These are phyloP conservation scores for Neogale vison DNA, from an alignment of 2,113 vertebrate species.

Conservation along the genomic window DNA sequence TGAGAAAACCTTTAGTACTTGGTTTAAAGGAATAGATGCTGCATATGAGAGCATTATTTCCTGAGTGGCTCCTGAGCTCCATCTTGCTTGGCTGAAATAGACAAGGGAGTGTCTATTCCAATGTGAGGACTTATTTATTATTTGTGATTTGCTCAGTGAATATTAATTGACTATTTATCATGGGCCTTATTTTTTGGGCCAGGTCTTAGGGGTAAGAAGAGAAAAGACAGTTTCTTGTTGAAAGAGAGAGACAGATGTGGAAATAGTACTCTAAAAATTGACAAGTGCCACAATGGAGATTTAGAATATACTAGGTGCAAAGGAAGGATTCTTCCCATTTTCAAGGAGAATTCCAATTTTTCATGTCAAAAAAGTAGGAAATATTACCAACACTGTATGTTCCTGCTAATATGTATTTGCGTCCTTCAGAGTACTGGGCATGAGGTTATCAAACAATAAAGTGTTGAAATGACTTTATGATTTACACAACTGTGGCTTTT, in stretches of 20 bases:
- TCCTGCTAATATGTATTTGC: neutral
- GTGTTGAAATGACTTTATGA: neutral
- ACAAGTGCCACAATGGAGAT: neutral
- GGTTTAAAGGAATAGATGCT: neutral
- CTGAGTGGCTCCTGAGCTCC: neutral
- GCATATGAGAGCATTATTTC: neutral
- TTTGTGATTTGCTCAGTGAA: neutral
- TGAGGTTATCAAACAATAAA: neutral
- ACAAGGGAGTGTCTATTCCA: neutral
- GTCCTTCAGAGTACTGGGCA: neutral
- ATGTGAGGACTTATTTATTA: neutral
- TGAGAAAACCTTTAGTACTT: conserved; percentile 16
- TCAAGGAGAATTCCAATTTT: neutral
- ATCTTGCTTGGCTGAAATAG: neutral
- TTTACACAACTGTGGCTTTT: neutral
- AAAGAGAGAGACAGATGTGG: neutral
- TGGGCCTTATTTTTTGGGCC: neutral
- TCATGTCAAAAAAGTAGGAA: neutral
- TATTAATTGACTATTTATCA: neutral
- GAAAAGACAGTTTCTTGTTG: neutral
- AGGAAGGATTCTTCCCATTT: neutral
- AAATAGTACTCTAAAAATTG: neutral
- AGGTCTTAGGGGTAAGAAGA: neutral
- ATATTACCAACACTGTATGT: neutral
- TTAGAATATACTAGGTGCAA: neutral